A percentile compares a stretch with the other conserved stretches of the same genome.
These are phyloP conservation scores for Columba livia DNA, from an alignment of 2,113 vertebrate genomes.

Conservation along the genomic window DNA sequence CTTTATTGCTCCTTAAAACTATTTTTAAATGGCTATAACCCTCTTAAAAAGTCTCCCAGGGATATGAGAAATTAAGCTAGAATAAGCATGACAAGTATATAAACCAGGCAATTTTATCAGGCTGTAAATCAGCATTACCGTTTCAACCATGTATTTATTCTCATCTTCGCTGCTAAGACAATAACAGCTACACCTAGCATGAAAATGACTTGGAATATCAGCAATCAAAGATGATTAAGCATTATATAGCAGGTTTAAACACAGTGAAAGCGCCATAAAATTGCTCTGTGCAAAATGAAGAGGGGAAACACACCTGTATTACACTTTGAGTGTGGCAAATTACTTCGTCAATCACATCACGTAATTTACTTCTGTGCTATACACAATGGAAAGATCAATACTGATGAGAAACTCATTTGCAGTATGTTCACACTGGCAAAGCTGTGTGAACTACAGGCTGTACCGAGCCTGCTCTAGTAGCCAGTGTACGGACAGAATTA, in stretches of 20 bases:
- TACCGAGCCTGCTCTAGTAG: background rate
- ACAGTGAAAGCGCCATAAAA: slow-evolving; percentile 37
- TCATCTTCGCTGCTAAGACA: slow-evolving; percentile 59
- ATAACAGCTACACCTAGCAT: slow-evolving; percentile 61
- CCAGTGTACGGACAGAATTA: background rate
- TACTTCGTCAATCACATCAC: slow-evolving; percentile 54
- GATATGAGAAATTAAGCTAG: slow-evolving; percentile 66
- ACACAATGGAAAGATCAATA: slow-evolving; percentile 63
- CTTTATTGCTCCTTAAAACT: slow-evolving; percentile 61
- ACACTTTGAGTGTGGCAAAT: slow-evolving; percentile 44
- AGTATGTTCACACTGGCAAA: slow-evolving; percentile 11
- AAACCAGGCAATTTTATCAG: slow-evolving; percentile 57
- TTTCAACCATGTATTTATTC: slow-evolving; percentile 57
- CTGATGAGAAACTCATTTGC: slow-evolving; percentile 57
- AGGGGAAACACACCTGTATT: slow-evolving; percentile 44
- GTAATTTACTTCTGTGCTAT: slow-evolving; percentile 38
- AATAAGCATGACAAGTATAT: slow-evolving; percentile 62
- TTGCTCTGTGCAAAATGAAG: slow-evolving; percentile 34
- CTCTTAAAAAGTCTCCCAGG: slow-evolving; percentile 59
- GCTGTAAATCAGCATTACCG: slow-evolving; percentile 44
- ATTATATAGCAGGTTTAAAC: slow-evolving; percentile 37
- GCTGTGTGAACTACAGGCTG: background rate
- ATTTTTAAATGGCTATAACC: slow-evolving; percentile 64
- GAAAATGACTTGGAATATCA: slow-evolving; percentile 61
- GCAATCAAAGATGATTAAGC: slow-evolving; percentile 73